Conservation (phyloP, 1,140 invertebrate species). For the Cryptotermes secundus region DNA sequence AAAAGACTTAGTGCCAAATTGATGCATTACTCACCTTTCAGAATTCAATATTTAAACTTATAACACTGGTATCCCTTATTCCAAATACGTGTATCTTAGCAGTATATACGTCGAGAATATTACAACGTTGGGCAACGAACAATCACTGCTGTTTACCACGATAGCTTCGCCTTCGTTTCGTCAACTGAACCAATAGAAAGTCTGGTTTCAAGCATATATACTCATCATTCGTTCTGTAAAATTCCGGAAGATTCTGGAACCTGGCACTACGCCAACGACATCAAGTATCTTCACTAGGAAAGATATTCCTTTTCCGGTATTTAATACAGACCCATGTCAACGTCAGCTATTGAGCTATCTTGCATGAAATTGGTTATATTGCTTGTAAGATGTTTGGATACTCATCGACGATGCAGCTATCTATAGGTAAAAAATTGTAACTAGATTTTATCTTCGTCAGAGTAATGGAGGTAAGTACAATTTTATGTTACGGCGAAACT, state of each 20-base stretch:
- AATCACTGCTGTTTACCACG: not conserved
- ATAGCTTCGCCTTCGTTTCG: not conserved
- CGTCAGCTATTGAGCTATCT: no score
- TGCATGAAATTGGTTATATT: not conserved
- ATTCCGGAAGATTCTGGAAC: slow-evolving; percentile 31
- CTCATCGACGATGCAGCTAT: not conserved
- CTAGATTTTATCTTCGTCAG: slow-evolving; percentile 9
- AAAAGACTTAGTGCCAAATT: not conserved
- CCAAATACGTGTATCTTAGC: not conserved
- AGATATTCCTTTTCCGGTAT: not conserved
- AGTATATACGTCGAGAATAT: not conserved
- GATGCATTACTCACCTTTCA: not conserved
- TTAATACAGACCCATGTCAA: no score
- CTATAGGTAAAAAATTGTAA: not conserved
- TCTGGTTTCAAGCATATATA: slow-evolving; percentile 25
- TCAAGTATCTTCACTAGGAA: not conserved
- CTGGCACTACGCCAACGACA: slow-evolving; percentile 23
- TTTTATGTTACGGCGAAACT: slow-evolving; percentile 8
- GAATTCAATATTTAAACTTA: not conserved
- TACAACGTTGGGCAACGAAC: not conserved
- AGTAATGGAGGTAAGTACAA: slow-evolving; percentile 33
- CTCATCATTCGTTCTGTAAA: slow-evolving; percentile 22
- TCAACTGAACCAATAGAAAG: slow-evolving; percentile 15
- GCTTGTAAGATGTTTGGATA: not conserved
- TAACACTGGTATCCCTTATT: not conserved